Conservation (phyloP, 2,797 vertebrate species). For the Muscicapa comitata region DNA sequence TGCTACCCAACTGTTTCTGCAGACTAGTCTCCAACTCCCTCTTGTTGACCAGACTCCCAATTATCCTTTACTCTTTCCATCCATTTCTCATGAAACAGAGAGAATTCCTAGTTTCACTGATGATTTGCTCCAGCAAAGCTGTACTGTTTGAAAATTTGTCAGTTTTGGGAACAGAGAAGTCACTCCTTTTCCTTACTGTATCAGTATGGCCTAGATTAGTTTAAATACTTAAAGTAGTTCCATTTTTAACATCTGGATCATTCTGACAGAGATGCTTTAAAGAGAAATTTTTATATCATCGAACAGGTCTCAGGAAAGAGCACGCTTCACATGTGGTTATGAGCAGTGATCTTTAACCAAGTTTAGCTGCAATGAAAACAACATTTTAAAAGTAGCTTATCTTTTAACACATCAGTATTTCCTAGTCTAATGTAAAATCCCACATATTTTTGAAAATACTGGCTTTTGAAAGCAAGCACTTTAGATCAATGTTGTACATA, state of each 20-base stretch:
- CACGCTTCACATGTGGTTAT: not conserved
- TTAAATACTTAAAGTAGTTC: not conserved
- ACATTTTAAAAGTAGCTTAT: not conserved
- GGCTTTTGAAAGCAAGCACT: not conserved
- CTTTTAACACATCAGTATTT: not conserved
- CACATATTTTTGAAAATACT: not conserved
- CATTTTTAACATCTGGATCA: not conserved
- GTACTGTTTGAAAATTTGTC: not conserved
- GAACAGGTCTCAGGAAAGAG: not conserved
- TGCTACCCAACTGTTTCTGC: not conserved
- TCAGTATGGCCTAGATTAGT: not conserved
- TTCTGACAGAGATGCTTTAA: not conserved
- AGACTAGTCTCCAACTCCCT: not conserved
- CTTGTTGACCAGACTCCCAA: not conserved
- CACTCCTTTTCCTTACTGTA: not conserved
- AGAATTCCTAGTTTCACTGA: not conserved
- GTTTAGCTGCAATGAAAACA: not conserved
- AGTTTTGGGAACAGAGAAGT: not conserved
- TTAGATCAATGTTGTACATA: not conserved
- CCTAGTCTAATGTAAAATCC: not conserved
- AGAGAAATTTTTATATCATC: not conserved
- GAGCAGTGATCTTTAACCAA: not conserved
- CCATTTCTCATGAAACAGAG: not conserved
- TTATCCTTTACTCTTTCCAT: not conserved
- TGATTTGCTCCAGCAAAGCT: not conserved